Evolutionary conservation across 2,888 invertebrate genomes (phyloP), one percentile per base, ranked within the genome.

Genomic region (Geophilus truncorum): DNA sequence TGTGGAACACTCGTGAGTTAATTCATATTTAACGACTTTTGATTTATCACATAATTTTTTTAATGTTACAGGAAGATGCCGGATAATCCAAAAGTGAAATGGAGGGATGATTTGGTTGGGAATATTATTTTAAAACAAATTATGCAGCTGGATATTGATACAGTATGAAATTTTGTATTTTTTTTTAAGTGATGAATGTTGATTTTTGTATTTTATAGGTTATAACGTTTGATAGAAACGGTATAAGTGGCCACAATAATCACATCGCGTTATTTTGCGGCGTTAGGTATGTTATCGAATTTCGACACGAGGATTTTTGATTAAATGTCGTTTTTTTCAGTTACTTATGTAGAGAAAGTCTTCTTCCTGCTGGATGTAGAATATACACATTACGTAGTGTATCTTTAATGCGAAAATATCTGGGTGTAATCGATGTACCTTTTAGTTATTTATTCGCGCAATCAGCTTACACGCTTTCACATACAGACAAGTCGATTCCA

Each of bases 171-270:
- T 30, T 28, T 32, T 28, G 2, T 23, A 15, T 57, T 1, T 57
- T 34, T 25, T 25, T 75, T 18, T 18, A 21, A 57, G 28, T 34
- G 21, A 36, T 15, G 18, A 25, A 12, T 80, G 28, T 45, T 3
- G 21, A 76, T 4, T 23, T 76, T 15, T 25, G 25, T 76, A 5
- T 23, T 76, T 75, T 75, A 18, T 83, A 88, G 85, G 84, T 98
- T 80, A 91, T 98, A 80, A 96, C 98, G 18, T 99, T 99, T 89
- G 99, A 99, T 88, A 91, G 93, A 85, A 90, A 92, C 86, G 99
- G 98, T 79, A 92, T 99, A 6, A 97, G 97, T 84, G 92, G 93
- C 6, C 98, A 99, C 88, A 89, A 91, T 28, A 99, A 99, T 89
- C 99, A 99, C 87, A 91, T 91, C 82, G 93, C 86, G 23, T 79